These are phyloP conservation scores for Alexandromys fortis DNA, from an alignment of 2,113 vertebrate species.

Conservation along the genomic window DNA sequence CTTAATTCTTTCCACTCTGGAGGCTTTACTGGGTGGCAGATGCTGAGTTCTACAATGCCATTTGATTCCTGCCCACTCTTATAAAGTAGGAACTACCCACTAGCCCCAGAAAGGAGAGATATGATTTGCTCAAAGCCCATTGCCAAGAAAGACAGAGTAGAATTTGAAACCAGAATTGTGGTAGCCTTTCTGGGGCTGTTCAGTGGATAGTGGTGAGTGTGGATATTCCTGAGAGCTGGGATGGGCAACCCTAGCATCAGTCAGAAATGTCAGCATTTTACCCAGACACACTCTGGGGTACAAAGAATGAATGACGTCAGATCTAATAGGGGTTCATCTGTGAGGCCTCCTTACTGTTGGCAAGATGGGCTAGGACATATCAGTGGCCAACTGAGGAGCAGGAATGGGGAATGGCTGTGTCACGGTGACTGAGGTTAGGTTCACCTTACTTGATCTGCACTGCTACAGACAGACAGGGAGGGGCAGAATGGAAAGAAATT, in stretches of 20 bases:
- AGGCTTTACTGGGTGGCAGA: neutral
- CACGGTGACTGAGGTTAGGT: neutral
- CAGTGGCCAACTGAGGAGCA: neutral
- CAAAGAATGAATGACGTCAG: neutral
- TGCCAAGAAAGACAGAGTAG: neutral
- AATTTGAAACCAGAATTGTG: neutral
- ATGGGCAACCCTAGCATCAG: neutral
- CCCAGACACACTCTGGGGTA: neutral
- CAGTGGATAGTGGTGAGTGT: neutral
- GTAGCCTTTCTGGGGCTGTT: neutral
- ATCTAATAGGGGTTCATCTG: neutral
- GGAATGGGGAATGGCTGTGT: neutral
- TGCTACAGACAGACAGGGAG: neutral
- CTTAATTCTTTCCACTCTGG: neutral
- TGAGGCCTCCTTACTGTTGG: neutral
- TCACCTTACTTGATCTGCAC: neutral
- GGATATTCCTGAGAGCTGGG: neutral
- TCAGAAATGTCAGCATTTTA: neutral
- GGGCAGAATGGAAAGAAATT: neutral
- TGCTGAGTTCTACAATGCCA: neutral
- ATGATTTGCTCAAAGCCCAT: neutral
- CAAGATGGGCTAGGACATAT: neutral
- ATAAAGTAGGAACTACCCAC: neutral
- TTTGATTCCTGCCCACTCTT: neutral
- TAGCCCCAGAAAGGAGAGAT: neutral